These are phyloP conservation scores for Tineola bisselliella DNA, from an alignment of 2,888 invertebrate species.

Conservation along the genomic window DNA sequence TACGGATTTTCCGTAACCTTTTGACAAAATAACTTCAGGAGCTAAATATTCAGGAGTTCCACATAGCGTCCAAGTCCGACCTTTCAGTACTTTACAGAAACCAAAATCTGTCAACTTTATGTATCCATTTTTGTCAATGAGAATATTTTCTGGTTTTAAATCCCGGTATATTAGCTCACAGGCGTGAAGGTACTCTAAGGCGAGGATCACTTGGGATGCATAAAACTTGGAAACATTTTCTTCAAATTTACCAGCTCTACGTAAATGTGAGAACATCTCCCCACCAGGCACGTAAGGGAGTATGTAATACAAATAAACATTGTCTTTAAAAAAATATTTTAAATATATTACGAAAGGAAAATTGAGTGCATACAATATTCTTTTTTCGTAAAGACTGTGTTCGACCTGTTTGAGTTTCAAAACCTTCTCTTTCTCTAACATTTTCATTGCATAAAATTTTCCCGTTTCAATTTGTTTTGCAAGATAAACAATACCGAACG, in stretches of 20 bases:
- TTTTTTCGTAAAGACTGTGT: constrained; percentile 90
- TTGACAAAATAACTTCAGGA: constrained; percentile 89
- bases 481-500: constrained; percentile 87
- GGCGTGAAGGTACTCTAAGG: constrained; percentile 89
- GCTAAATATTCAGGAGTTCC: constrained; percentile 98
- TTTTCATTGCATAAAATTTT: constrained; percentile 86
- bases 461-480: constrained; percentile 67
- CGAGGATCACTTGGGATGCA: constrained; percentile 88
- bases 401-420: constrained; percentile 87
- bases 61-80: constrained; percentile 91
- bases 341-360: constrained; percentile 91
- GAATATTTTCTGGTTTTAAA: constrained; percentile 91
- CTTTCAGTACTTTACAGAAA: constrained; percentile 83
- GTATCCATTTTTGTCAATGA: constrained; percentile 82
- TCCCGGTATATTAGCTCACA: constrained; percentile 90
- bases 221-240: constrained; percentile 88
- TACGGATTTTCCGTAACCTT: constrained; percentile 90
- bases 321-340: constrained; percentile 87
- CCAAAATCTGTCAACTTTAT: constrained; percentile 93
- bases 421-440: constrained; percentile 86
- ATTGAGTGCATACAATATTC: constrained; percentile 82
- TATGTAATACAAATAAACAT: constrained; percentile 82
- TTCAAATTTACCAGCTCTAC: constrained; percentile 72
- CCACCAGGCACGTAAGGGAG: constrained; percentile 86
- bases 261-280: constrained; percentile 84